Evolutionary conservation across 92 coral and sea anemone species (phyloP), one percentile per base, ranked within the genome.

Genomic region (Micromussa lordhowensis): DNA sequence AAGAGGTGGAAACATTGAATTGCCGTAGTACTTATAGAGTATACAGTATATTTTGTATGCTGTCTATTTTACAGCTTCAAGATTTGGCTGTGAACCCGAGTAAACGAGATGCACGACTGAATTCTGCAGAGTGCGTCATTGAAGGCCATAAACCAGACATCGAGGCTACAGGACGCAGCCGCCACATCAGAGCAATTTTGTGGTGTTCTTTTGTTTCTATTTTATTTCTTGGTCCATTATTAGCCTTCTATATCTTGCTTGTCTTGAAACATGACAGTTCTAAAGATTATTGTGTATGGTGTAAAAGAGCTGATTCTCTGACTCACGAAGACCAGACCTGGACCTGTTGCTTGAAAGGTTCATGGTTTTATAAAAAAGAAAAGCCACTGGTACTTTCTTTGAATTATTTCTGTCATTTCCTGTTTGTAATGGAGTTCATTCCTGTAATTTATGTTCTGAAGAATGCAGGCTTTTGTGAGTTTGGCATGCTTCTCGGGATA

Each of bases 51-150:
- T 75, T 32, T 75, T 38, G 58, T 38, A 17, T 75, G 59, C 44
- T 75, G 79, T 75, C 32, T 51, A 3, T 79, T 78, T 12, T 54
- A 31, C 85, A 81, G 85, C 30, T 81, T 32, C 85, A 81, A 66
- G 85, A 81, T 68, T 51, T 81, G n/a, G 85, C 85, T 40, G 57
- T 19, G 2, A 38, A 17, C 26, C 85, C 85, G 0, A 32, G 76
- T 17, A n/a, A 64, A 26, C 85, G 73, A 68, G 55, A 81, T 81
- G 75, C 85, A 81, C 30, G 30, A 0, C 26, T 81, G 76, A 81
- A 81, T 40, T 64, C 75, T 36, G 85, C 76, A 0, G 76, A 81
- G 75, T 81, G 75, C 40, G 29, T 81, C 48, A 68, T n/a, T 3
- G 21, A 81, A 31, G 85, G 85, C 19, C 76, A 81, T 36, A 26